Conservation (phyloP, 2,888 invertebrate genomes). For the Orthosia gracilis region DNA sequence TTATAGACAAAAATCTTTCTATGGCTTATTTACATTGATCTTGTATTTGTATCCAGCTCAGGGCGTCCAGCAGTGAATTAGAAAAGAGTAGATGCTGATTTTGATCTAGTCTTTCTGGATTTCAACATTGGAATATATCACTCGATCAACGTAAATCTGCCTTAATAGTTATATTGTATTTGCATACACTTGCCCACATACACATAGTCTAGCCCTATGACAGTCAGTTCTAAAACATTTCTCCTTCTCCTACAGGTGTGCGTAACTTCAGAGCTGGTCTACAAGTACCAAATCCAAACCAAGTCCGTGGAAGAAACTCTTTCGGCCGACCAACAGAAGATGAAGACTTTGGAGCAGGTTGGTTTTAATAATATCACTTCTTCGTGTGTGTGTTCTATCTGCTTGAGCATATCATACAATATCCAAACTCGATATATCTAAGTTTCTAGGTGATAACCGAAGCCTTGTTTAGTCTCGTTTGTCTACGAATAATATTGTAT, state of each 20-base stretch:
- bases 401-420: not conserved
- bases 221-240: not conserved
- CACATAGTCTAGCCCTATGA: not conserved
- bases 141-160: too few species aligned
- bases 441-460: not conserved
- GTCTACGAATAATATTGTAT: not conserved
- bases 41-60: too few species aligned
- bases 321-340: slow-evolving; percentile 90
- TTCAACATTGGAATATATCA: too few species aligned
- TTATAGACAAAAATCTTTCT: too few species aligned
- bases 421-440: too few species aligned
- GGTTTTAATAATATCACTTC: slow-evolving; percentile 27
- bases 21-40: too few species aligned
- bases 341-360: slow-evolving; percentile 90
- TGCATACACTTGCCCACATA: not conserved
- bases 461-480: not conserved
- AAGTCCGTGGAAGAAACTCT: slow-evolving; percentile 92
- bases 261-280: slow-evolving; percentile 93
- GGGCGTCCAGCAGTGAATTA: too few species aligned
- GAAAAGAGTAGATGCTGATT: too few species aligned
- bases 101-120: too few species aligned
- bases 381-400: not conserved
- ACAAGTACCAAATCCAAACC: slow-evolving; percentile 92
- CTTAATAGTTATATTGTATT: too few species aligned
- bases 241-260: slow-evolving; percentile 80